Evolutionary conservation across 2,113 vertebrate genomes (phyloP).

Genomic region (Oceanodroma tethys): DNA sequence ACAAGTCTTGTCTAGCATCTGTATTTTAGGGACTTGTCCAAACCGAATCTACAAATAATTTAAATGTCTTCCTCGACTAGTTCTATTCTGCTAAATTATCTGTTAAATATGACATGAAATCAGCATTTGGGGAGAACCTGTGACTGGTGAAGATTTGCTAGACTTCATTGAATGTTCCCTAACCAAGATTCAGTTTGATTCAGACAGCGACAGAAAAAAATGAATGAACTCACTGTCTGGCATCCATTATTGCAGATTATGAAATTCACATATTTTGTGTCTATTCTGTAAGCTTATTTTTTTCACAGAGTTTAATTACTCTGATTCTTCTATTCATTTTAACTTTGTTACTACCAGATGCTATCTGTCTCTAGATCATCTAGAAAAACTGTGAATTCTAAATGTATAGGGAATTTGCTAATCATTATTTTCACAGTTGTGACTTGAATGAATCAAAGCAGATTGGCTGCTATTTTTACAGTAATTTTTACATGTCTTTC

Average conservation of each 20-base stretch:
- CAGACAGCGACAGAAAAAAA: background rate
- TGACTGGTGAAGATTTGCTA: background rate
- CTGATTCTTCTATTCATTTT: background rate
- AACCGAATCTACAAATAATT: background rate
- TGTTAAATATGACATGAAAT: background rate
- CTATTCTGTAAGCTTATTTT: background rate
- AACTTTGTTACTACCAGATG: background rate
- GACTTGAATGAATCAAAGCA: slow-evolving; percentile 1
- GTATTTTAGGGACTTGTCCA: background rate
- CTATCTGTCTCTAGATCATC: background rate
- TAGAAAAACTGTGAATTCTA: background rate
- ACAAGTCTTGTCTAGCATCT: background rate
- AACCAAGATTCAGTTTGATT: background rate
- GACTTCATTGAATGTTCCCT: background rate
- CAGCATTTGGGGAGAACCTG: background rate
- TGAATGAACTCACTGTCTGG: background rate
- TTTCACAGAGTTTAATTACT: background rate
- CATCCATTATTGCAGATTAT: background rate
- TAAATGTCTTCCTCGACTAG: background rate
- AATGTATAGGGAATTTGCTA: background rate
- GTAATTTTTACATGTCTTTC: background rate
- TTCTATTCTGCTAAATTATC: background rate
- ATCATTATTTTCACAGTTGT: background rate
- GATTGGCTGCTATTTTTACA: background rate
- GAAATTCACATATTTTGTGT: background rate